Evolutionary conservation across 2,797 vertebrate genomes (phyloP).

Genomic region (Diglossa cyanea): DNA sequence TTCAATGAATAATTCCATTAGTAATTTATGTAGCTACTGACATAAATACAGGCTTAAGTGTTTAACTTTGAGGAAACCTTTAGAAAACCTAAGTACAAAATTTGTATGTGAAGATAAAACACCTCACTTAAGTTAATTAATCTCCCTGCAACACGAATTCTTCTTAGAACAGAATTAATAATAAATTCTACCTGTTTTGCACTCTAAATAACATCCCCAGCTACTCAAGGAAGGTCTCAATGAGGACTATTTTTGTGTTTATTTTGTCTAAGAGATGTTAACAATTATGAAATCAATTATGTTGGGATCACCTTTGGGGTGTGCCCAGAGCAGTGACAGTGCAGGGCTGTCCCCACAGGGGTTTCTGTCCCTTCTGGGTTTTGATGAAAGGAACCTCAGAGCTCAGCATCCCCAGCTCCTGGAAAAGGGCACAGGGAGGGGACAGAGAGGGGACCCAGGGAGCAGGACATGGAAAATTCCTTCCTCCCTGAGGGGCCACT

Average conservation of each 20-base stretch:
- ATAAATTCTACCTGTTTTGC: background rate
- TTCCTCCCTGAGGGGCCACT: background rate
- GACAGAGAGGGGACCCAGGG: background rate
- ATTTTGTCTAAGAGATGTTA: background rate
- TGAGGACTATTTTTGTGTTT: background rate
- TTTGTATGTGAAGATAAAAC: background rate
- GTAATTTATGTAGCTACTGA: background rate
- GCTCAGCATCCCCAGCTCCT: background rate
- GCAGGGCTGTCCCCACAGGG: background rate
- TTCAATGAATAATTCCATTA: background rate
- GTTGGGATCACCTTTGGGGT: background rate
- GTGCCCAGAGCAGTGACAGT: background rate
- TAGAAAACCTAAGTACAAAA: background rate
- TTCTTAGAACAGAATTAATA: background rate
- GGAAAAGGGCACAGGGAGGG: background rate
- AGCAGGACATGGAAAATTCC: background rate
- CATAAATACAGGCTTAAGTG: background rate
- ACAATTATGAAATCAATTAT: background rate
- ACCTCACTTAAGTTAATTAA: background rate
- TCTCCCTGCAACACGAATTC: background rate
- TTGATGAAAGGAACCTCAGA: rapidly evolving
- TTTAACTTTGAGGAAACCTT: background rate
- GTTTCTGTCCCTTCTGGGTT: background rate
- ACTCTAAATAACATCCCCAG: background rate
- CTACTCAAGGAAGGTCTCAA: background rate